Evolutionary conservation across 2,113 vertebrate species (phyloP).

Genomic region (Rhea americana): DNA sequence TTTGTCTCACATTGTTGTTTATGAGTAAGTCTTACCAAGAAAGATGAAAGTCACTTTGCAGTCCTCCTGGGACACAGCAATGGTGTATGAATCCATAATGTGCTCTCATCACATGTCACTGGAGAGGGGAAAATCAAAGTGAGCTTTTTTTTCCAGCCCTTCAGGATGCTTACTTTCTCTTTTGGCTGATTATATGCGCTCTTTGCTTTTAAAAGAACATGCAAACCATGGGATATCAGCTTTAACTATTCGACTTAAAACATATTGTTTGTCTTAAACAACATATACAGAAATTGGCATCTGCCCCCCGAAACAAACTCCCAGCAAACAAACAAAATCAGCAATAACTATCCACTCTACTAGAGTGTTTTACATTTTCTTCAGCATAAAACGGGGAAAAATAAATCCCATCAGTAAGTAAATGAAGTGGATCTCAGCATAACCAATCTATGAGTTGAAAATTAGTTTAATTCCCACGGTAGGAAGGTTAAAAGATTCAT

Average conservation of each 20-base stretch:
- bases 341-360: not conserved
- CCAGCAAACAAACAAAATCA: not conserved
- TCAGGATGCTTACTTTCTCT: not conserved
- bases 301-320: not conserved
- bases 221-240: not conserved
- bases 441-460: slow-evolving; percentile 66
- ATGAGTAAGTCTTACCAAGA: not conserved
- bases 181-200: not conserved
- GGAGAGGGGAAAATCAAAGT: slow-evolving; percentile 26
- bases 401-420: slow-evolving; percentile 70
- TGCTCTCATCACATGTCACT: slow-evolving; percentile 31
- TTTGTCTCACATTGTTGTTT: slow-evolving; percentile 12
- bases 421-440: slow-evolving; percentile 72
- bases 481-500: slow-evolving; percentile 60
- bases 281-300: not conserved
- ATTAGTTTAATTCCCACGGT: slow-evolving; percentile 63
- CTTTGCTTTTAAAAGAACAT: slow-evolving; percentile 20
- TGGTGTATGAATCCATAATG: slow-evolving; percentile 12
- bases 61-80: slow-evolving; percentile 1
- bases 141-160: slow-evolving; percentile 16
- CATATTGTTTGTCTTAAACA: not conserved
- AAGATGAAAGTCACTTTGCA: slow-evolving; percentile 50
- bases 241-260: not conserved
- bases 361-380: slow-evolving; percentile 40
- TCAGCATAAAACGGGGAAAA: slow-evolving; percentile 55